Evolutionary conservation across 92 coral and sea anemone species (phyloP).

Genomic region (Micromussa lordhowensis): DNA sequence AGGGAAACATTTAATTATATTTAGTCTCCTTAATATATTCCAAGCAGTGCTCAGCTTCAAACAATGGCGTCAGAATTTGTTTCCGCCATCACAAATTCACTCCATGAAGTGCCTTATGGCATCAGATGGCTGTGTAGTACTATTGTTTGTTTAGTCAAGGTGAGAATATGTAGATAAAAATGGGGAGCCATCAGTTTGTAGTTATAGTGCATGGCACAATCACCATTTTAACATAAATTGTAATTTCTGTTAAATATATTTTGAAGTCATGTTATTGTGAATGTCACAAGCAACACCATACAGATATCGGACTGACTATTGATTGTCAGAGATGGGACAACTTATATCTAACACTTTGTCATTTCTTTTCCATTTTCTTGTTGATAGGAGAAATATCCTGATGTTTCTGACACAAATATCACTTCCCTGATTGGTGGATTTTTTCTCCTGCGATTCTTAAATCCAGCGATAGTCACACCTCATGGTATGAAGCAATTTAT

Average conservation of each 20-base stretch:
- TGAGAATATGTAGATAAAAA: background rate
- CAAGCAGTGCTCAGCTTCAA: conserved; percentile 76
- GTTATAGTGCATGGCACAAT: too few species aligned
- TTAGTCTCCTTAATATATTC: conserved; percentile 70
- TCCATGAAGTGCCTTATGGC: conserved; percentile 92
- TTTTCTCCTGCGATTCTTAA: conserved; percentile 88
- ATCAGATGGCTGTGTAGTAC: conserved; percentile 96
- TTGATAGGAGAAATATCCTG: conserved; percentile 96
- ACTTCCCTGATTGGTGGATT: conserved; percentile 97
- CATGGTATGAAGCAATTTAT: conserved; percentile 68
- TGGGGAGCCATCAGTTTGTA: background rate
- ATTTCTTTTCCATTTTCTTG: background rate
- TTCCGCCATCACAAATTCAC: conserved; percentile 76
- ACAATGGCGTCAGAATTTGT: conserved; percentile 81
- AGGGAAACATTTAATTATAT: too few species aligned
- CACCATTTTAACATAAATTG: too few species aligned
- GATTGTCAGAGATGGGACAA: background rate
- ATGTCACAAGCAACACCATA: background rate
- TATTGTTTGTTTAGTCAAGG: conserved; percentile 82
- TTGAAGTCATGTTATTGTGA: background rate
- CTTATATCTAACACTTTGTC: background rate
- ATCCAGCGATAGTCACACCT: conserved; percentile 97
- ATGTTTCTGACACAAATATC: conserved; percentile 73
- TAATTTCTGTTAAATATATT: background rate
- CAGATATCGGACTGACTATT: background rate